phyloP scores from a whole-genome alignment of 2,797 vertebrate species.

The Adelosebastes latens region DNA sequence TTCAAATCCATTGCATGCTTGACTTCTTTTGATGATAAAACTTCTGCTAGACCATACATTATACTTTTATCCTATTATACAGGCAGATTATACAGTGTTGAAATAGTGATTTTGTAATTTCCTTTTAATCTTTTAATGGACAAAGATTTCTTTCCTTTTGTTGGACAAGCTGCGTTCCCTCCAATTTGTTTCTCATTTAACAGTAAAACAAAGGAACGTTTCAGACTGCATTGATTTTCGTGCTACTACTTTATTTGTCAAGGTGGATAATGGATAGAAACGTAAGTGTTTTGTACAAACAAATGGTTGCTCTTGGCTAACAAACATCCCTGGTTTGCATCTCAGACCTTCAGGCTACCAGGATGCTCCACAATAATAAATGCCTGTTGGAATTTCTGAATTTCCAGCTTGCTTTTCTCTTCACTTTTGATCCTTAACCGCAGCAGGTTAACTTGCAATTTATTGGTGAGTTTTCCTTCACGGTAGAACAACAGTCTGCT shows the following conservation, averaged over 20 bases:
- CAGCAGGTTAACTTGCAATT: constrained; percentile 16
- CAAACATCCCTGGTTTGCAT: not conserved
- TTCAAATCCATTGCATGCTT: not conserved
- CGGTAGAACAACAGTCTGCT: constrained; percentile 16
- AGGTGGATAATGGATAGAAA: not conserved
- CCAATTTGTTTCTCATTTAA: not conserved
- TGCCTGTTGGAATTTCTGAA: not conserved
- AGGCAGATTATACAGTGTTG: not conserved
- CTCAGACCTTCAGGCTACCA: not conserved
- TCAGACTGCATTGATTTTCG: not conserved
- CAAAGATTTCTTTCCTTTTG: not conserved
- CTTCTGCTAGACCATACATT: not conserved
- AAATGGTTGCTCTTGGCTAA: not conserved
- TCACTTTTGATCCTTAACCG: not conserved
- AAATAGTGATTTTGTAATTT: not conserved
- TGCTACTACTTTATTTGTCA: not conserved
- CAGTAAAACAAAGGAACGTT: not conserved
- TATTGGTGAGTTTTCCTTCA: constrained; percentile 8
- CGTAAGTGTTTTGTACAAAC: not conserved
- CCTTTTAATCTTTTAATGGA: not conserved
- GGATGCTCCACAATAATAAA: not conserved
- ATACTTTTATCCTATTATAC: not conserved
- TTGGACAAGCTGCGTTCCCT: not conserved
- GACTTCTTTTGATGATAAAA: not conserved
- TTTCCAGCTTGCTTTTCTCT: not conserved